Base-by-base conservation (phyloP, 2,888 invertebrate genomes). In the Parochlus steinenii region DNA sequence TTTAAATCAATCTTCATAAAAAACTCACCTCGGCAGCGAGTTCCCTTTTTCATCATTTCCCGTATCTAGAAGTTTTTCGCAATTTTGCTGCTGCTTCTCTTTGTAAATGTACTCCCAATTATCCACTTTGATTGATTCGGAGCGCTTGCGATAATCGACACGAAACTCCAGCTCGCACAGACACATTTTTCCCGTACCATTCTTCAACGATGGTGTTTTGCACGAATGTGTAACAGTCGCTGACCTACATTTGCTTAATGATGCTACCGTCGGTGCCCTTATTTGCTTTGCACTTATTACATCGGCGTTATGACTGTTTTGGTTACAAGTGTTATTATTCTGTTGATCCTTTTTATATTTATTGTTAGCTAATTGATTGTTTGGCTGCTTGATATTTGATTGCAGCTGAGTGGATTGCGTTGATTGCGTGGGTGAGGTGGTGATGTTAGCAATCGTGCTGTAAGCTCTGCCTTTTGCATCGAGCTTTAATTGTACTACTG, bases 401-500 rank as follows among this genome's bases (percentile, higher is more conserved):
- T 33, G 34, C 27, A n/a, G n/a, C n/a, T n/a, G n/a, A n/a, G n/a
- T n/a, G n/a, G n/a, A n/a, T n/a, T n/a, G n/a, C n/a, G n/a, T n/a
- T n/a, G n/a, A n/a, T n/a, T n/a, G n/a, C n/a, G n/a, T n/a, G n/a
- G n/a, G n/a, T n/a, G n/a, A n/a, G n/a, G n/a, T n/a, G n/a, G 24
- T 17, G 11, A 40, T 40, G 30, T 48, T 51, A 35, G 50, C 46
- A 20, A 55, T 45, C 15, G 55, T 52, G 38, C 53, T 53, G 48
- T 57, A 57, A 5, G 57, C 52, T 29, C 52, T 49, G 10, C 57
- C 58, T 27, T 52, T 51, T 28, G 52, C 49, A 42, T 57, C 56
- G 39, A 60, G 55, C 29, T 54, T 47, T 26, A 61, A 44, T 44
- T 61, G 58, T 4, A 60, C 58, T 31, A 58, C 54, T 17, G 60